phyloP scores from a whole-genome alignment of 2,113 vertebrate species.

The Bettongia penicillata region DNA sequence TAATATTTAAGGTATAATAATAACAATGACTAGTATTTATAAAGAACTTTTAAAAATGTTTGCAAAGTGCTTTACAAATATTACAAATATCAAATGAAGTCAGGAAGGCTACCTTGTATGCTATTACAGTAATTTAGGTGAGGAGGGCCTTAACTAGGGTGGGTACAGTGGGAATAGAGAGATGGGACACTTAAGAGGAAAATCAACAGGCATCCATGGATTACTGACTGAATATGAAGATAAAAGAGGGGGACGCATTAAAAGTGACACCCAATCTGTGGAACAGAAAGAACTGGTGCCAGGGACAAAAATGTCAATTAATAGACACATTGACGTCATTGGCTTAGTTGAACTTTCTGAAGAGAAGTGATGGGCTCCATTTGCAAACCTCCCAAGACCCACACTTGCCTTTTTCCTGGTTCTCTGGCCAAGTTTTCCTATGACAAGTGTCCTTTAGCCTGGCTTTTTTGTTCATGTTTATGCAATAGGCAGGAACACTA shows the following conservation, averaged over 20 bases:
- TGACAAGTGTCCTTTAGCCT: background rate
- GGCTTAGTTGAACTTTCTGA: background rate
- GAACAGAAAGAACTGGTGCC: background rate
- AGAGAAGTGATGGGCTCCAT: background rate
- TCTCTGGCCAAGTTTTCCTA: background rate
- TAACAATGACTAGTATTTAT: background rate
- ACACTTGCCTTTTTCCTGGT: background rate
- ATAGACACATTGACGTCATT: background rate
- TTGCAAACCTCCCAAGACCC: background rate
- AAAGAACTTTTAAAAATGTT: background rate
- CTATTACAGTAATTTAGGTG: background rate
- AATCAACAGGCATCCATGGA: background rate
- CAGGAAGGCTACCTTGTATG: background rate
- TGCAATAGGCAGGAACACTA: constrained; percentile 9
- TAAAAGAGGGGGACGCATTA: background rate
- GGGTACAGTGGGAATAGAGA: background rate
- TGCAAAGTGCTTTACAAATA: background rate
- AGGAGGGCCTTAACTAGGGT: background rate
- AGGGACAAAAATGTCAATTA: background rate
- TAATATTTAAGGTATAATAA: background rate
- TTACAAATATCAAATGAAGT: background rate
- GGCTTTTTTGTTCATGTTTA: background rate
- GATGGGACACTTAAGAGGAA: background rate
- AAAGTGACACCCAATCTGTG: background rate
- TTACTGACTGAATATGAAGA: background rate